A percentile compares a stretch with the other conserved stretches of the same genome.
Evolutionary conservation across 2,888 invertebrate genomes (phyloP).

Genomic region (Parthenolecanium corni): DNA sequence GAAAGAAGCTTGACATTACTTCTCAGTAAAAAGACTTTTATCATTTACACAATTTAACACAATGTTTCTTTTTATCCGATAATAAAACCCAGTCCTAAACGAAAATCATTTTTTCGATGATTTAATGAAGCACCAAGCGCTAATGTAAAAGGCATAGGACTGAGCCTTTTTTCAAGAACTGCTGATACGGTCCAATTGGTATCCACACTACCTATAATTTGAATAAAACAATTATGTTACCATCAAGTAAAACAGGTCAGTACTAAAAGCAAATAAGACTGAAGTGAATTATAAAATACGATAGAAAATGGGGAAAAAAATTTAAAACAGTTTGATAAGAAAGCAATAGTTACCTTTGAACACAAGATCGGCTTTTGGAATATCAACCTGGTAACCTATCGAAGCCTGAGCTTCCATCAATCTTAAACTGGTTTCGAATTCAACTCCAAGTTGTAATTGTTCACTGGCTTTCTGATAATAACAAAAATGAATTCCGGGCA

Average conservation of each 20-base stretch:
- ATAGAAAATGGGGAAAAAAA: too few relatives aligned
- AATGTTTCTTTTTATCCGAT: constrained; percentile 55
- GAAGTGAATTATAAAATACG: too few relatives aligned
- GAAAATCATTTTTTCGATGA: constrained; percentile 83
- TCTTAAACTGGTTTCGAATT: constrained; percentile 83
- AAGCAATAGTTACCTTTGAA: constrained; percentile 62
- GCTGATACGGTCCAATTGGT: constrained; percentile 89
- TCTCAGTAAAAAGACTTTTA: too few relatives aligned
- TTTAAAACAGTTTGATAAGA: too few relatives aligned
- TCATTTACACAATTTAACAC: background rate
- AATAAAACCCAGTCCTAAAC: constrained; percentile 87
- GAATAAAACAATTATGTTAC: too few relatives aligned
- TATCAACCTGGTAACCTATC: constrained; percentile 85
- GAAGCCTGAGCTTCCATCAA: constrained; percentile 84
- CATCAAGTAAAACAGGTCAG: too few relatives aligned
- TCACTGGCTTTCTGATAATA: constrained; percentile 91
- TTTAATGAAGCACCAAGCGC: constrained; percentile 85
- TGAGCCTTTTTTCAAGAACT: constrained; percentile 84
- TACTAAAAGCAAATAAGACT: too few relatives aligned
- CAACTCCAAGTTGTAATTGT: constrained; percentile 83
- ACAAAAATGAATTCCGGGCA: constrained; percentile 72
- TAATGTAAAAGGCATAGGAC: constrained; percentile 86
- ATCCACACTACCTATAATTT: constrained; percentile 75
- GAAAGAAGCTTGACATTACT: too few relatives aligned
- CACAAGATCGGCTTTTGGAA: constrained; percentile 86